Evolutionary conservation across 2,113 vertebrate species (phyloP).

Genomic region (Proteles cristata): DNA sequence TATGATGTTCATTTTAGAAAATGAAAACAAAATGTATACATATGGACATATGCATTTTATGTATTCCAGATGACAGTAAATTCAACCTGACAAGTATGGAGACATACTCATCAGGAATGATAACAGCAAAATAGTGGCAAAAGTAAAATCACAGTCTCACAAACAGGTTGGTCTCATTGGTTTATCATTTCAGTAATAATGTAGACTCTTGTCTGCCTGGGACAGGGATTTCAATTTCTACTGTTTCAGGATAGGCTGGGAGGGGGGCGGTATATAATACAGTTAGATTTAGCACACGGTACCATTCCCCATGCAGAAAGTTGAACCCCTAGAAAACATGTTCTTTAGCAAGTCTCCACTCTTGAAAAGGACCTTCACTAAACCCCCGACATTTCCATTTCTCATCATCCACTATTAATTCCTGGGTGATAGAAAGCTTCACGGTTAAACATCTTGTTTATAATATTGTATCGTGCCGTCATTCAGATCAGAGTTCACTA

Average conservation of each 20-base stretch:
- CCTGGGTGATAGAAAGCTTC: not conserved
- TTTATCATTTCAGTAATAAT: not conserved
- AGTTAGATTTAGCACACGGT: not conserved
- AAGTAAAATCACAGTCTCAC: not conserved
- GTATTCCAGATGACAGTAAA: slow-evolving; percentile 47
- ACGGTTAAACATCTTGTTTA: not conserved
- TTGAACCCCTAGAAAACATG: not conserved
- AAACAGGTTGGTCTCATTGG: not conserved
- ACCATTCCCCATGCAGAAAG: not conserved
- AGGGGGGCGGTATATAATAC: not conserved
- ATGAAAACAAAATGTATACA: slow-evolving; percentile 53
- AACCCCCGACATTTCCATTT: not conserved
- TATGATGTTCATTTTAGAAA: slow-evolving; percentile 77
- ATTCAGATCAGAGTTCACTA: not conserved
- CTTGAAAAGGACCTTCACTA: not conserved
- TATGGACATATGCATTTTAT: slow-evolving; percentile 26
- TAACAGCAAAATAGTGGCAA: slow-evolving; percentile 40
- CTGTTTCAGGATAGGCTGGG: not conserved
- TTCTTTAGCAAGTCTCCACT: not conserved
- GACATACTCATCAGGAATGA: slow-evolving; percentile 19
- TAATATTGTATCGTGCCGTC: not conserved
- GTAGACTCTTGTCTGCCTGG: not conserved
- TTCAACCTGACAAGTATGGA: slow-evolving; percentile 3
- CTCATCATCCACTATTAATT: not conserved
- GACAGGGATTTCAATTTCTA: not conserved